Evolutionary conservation across 2,113 vertebrate genomes (phyloP), one percentile per base, ranked within the genome.

Genomic region (Progne subis): DNA sequence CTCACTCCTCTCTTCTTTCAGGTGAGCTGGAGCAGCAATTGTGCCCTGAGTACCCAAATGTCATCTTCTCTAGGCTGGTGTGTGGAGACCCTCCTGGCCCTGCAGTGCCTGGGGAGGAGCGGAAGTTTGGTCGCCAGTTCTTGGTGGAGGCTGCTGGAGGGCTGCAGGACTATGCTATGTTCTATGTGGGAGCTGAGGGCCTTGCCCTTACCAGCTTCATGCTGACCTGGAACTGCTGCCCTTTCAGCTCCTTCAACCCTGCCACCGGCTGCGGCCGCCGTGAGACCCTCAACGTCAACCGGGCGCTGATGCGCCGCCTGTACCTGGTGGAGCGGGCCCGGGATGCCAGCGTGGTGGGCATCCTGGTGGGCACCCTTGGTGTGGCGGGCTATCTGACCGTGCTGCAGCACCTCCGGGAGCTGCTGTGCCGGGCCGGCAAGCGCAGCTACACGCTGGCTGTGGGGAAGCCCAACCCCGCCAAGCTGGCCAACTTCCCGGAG

Each of bases 401-500:
- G 57, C 98, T 99, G 92, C 97, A 98, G 87, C 99, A 99, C 96
- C 96, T 99, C 56, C 98, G 98, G 68, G 96, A 98, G 52, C 95
- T 98, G 16, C 97, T 99, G 79, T 80, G 14, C 74, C 96, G 93
- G 29, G 99, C 99, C 0, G 99, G 99, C 44, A 99, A 99, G 96
- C 99, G 98, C 92, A 99, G 98, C 97, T 99, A 99, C 65, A 98
- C 98, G 2, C 98, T 99, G 81, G 98, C 99, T 1, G 98, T 99
- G 98, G 99, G 99, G 20, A 99, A 99, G 77, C 98, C 98, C 3
- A 99, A 99, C 11, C 99, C 99, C 0, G 97, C 99, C 63, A 99
- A 99, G 82, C 97, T 99, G 28, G 99, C 99, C 57, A 99, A 99
- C 97, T 99, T 99, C 92, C 96, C 98, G 5, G 99, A 99, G 92